Conservation (phyloP, 2,888 invertebrate genomes). For the Fissipunctia ypsillon region DNA sequence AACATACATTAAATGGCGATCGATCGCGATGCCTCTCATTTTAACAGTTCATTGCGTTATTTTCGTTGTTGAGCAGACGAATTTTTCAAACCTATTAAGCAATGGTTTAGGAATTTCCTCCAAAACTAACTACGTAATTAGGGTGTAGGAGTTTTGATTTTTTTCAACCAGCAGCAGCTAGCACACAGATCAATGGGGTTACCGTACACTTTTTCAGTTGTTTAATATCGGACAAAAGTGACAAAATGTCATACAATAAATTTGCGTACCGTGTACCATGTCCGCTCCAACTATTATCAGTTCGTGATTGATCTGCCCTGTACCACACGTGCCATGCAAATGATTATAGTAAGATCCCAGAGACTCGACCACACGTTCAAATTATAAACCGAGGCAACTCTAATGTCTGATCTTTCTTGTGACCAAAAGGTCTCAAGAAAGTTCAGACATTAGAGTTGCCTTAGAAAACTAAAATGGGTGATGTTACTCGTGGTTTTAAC, state of each 20-base stretch:
- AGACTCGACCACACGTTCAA: not conserved
- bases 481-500: not conserved
- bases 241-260: no score
- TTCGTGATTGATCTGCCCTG: not conserved
- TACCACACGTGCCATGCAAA: not conserved
- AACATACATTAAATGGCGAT: not conserved
- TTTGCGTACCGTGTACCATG: not conserved
- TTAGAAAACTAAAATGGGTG: not conserved
- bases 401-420: not conserved
- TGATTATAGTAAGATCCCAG: not conserved
- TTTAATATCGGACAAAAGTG: not conserved
- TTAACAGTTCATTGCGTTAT: not conserved
- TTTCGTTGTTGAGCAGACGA: not conserved
- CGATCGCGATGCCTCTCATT: not conserved
- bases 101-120: no score
- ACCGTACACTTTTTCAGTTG: not conserved
- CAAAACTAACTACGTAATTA: no score
- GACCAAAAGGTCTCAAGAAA: no score
- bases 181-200: no score
- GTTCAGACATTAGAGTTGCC: no score
- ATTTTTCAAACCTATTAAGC: not conserved
- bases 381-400: no score
- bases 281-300: not conserved
- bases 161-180: no score
- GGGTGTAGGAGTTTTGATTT: no score